Evolutionary conservation across 2,888 invertebrate species (phyloP).

Genomic region (Megamerina dolium): DNA sequence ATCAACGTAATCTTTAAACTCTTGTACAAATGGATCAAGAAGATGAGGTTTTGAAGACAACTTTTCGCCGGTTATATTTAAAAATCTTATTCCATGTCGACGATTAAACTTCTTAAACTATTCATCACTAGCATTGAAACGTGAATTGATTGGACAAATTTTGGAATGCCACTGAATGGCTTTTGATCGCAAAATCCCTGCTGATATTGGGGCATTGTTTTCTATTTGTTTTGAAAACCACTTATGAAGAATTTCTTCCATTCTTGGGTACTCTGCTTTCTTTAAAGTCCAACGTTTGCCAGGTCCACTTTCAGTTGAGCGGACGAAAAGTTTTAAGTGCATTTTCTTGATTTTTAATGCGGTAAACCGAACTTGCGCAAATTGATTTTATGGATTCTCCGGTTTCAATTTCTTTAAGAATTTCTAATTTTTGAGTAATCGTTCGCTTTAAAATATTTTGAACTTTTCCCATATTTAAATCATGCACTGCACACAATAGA

Average conservation of each 20-base stretch:
- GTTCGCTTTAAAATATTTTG: too few species aligned
- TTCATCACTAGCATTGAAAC: constrained; percentile 7
- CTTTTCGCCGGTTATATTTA: constrained; percentile 1
- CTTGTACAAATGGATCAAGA: constrained; percentile 1
- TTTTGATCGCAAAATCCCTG: constrained; percentile 6
- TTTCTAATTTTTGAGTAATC: too few species aligned
- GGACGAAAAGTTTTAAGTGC: constrained; percentile 1
- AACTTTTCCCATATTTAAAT: too few species aligned
- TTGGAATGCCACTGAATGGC: constrained; percentile 4
- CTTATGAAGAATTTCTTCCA: constrained; percentile 3
- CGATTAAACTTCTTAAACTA: constrained; percentile 1
- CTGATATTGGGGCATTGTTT: constrained; percentile 4
- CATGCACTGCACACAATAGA: too few species aligned
- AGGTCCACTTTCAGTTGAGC: too few species aligned
- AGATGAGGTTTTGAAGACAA: constrained; percentile 3
- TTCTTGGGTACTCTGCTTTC: not conserved
- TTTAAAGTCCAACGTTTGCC: constrained; percentile 6
- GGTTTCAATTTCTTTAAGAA: too few species aligned
- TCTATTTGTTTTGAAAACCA: constrained; percentile 4
- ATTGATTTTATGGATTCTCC: too few species aligned
- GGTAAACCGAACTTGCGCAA: too few species aligned
- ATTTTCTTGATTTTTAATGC: too few species aligned
- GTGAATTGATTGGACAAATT: constrained; percentile 8
- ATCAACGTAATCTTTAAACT: constrained; percentile 5
- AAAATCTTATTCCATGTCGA: not conserved